Percentiles rank a stretch among this genome's conserved stretches.
These are phyloP conservation scores for Cheumatopsyche charites DNA, from an alignment of 1,140 invertebrate species.

Conservation along the genomic window DNA sequence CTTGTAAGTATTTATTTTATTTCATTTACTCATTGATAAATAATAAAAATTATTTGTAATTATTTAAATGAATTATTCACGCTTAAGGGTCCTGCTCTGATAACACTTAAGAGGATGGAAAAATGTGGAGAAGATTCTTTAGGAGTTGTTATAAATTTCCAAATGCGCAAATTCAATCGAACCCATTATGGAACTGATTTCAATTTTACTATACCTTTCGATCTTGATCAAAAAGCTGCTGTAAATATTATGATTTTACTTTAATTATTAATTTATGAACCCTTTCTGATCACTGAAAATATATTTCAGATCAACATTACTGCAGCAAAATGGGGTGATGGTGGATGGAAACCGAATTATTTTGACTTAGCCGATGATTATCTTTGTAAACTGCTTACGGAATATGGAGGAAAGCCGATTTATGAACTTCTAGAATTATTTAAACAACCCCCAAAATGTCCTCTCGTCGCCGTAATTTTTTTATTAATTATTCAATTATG, in stretches of 20 bases:
- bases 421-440: neutral
- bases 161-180: neutral
- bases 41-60: no score
- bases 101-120: neutral
- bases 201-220: neutral
- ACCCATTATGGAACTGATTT: neutral
- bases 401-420: slow-evolving; percentile 12
- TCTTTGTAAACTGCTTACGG: slow-evolving; percentile 20
- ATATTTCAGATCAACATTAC: neutral
- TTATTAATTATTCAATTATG: neutral
- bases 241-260: neutral
- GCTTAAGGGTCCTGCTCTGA: neutral
- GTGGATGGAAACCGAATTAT: slow-evolving; percentile 33
- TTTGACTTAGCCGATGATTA: neutral
- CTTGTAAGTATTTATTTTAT: no score
- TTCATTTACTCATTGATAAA: no score
- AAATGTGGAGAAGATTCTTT: slow-evolving; percentile 6
- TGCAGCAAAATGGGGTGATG: slow-evolving; percentile 33
- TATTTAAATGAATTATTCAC: no score
- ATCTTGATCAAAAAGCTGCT: neutral
- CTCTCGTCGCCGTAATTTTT: neutral
- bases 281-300: no score
- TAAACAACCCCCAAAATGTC: no score
- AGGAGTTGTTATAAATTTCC: neutral
- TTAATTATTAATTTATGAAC: no score